These are phyloP conservation scores for Bruchidius siliquastri DNA, from an alignment of 2,888 invertebrate species.

Conservation along the genomic window DNA sequence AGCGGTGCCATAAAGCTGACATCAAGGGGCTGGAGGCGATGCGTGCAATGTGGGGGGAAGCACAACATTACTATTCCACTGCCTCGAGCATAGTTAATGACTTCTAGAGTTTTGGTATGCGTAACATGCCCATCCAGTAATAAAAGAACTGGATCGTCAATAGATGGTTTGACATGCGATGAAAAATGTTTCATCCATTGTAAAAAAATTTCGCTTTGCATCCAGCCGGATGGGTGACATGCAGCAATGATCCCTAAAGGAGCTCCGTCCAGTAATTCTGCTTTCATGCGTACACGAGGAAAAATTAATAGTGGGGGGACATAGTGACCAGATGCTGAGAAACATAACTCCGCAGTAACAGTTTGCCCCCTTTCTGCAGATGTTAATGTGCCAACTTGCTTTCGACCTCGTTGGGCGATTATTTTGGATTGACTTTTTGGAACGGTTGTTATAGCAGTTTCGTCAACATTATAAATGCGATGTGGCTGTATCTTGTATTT, in stretches of 20 bases:
- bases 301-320: conserved; percentile 3
- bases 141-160: background rate
- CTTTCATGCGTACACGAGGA: background rate
- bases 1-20: background rate
- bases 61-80: background rate
- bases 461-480: conserved; percentile 7
- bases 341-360: conserved; percentile 3
- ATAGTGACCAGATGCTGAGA: conserved; percentile 2
- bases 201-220: background rate
- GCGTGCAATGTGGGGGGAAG: conserved; percentile 1
- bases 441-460: conserved; percentile 9
- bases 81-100: background rate
- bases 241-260: background rate
- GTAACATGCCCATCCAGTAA: background rate
- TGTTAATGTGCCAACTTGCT: conserved; percentile 10
- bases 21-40: background rate
- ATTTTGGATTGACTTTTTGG: conserved; percentile 8
- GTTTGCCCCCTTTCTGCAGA: conserved; percentile 12
- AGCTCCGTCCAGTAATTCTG: background rate
- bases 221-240: background rate
- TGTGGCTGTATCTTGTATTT: background rate
- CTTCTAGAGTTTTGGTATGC: background rate
- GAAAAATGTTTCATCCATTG: background rate
- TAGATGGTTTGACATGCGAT: background rate
- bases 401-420: conserved; percentile 7